These are phyloP conservation scores for Cephalopholis sonnerati DNA, from an alignment of 2,113 vertebrate species.

Conservation along the genomic window DNA sequence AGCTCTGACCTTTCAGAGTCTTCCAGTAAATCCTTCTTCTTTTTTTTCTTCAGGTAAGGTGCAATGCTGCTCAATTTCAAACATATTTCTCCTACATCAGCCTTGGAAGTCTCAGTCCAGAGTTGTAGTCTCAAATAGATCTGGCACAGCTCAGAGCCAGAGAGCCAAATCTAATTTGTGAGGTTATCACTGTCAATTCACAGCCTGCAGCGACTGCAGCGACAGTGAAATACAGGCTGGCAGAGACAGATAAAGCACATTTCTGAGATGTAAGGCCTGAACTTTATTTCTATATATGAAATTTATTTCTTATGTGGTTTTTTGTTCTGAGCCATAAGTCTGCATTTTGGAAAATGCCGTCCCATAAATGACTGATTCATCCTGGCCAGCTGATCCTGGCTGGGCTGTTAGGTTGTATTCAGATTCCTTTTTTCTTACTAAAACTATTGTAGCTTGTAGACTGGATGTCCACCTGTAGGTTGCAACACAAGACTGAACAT, in stretches of 20 bases:
- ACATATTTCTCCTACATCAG: slow-evolving; percentile 60
- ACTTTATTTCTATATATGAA: slow-evolving; percentile 65
- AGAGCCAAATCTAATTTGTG: slow-evolving; percentile 78
- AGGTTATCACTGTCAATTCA: slow-evolving; percentile 76
- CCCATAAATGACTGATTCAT: slow-evolving; percentile 22
- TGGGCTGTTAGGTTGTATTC: slow-evolving; percentile 14
- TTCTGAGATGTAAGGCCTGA: slow-evolving; percentile 54
- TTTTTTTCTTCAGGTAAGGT: slow-evolving; percentile 44
- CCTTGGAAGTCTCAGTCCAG: slow-evolving; percentile 53
- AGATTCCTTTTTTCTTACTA: background rate
- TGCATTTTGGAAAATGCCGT: slow-evolving; percentile 30
- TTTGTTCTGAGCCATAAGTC: slow-evolving; percentile 39
- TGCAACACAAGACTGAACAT: background rate
- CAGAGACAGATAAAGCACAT: slow-evolving; percentile 65
- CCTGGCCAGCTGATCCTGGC: background rate
- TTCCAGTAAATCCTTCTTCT: slow-evolving; percentile 57
- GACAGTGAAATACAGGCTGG: slow-evolving; percentile 74
- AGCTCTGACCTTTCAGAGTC: slow-evolving; percentile 58
- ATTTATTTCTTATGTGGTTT: slow-evolving; percentile 54
- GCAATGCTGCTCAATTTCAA: slow-evolving; percentile 61
- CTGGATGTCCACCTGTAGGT: background rate
- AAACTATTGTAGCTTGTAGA: background rate
- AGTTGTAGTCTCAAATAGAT: slow-evolving; percentile 71
- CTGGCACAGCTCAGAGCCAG: slow-evolving; percentile 68
- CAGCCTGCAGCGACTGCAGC: slow-evolving; percentile 55